Conservation (phyloP, 2,113 vertebrate species). For the Tyrannus savana region DNA sequence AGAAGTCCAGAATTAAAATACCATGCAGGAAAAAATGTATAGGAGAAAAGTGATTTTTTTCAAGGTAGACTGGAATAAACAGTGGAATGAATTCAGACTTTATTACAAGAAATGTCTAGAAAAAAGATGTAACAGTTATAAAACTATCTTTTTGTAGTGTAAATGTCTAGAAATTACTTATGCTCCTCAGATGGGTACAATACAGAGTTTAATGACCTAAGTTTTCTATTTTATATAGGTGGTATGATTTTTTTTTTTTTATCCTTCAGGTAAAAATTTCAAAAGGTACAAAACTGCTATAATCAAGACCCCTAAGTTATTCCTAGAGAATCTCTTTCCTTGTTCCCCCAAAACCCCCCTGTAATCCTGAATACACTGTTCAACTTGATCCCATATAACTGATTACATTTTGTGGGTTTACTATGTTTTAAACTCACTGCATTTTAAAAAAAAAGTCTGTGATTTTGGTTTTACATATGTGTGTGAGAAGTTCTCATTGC, state of each 20-base stretch:
- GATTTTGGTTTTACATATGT: not conserved
- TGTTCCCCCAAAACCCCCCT: fast-evolving
- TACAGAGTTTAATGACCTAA: not conserved
- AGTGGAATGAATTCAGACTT: not conserved
- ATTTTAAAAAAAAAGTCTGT: not conserved
- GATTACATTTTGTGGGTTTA: not conserved
- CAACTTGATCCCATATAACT: not conserved
- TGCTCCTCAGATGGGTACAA: not conserved
- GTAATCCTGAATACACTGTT: not conserved
- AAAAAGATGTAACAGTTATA: not conserved
- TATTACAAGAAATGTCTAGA: not conserved
- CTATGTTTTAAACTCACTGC: not conserved
- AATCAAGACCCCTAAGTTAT: not conserved
- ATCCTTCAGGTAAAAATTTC: not conserved
- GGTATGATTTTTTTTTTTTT: not conserved
- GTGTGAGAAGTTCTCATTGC: not conserved
- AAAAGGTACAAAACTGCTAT: not conserved
- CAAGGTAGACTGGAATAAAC: not conserved
- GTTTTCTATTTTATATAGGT: not conserved
- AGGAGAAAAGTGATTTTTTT: not conserved
- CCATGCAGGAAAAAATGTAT: not conserved
- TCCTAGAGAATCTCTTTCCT: not conserved
- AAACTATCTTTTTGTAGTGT: not conserved
- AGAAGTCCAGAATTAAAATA: not conserved
- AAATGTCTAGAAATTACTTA: not conserved